Conservation (phyloP, 2,888 invertebrate species). For the Cheiracanthium punctorium region DNA sequence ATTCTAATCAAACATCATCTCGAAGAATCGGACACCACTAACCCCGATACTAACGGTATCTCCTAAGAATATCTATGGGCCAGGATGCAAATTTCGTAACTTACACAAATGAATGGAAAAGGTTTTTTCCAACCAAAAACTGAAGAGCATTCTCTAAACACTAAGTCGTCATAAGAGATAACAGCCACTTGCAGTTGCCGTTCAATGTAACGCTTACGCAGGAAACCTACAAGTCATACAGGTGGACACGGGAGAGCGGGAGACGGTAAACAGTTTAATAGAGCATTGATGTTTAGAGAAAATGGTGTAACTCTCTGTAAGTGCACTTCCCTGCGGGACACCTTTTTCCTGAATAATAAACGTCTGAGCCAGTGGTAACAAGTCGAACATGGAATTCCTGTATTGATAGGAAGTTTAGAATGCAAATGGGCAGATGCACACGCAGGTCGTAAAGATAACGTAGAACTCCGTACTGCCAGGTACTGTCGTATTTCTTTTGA, state of each 20-base stretch:
- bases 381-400: background rate
- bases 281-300: conserved; percentile 7
- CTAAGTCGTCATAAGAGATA: background rate
- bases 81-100: background rate
- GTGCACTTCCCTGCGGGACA: conserved; percentile 17
- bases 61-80: no score
- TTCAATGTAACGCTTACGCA: background rate
- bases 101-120: background rate
- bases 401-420: no score
- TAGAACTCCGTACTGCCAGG: background rate
- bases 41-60: no score
- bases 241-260: background rate
- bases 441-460: background rate
- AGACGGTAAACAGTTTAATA: background rate
- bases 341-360: conserved; percentile 77
- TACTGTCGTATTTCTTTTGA: background rate
- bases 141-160: no score
- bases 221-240: conserved; percentile 2
- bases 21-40: no score
- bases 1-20: background rate
- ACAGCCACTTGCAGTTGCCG: background rate
- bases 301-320: conserved; percentile 20
- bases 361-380: background rate
- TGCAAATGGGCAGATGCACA: background rate
- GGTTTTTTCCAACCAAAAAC: conserved; percentile 66